Evolutionary conservation across 2,888 invertebrate species (phyloP), one percentile per base, ranked within the genome.

Genomic region (Lithophane socia): DNA sequence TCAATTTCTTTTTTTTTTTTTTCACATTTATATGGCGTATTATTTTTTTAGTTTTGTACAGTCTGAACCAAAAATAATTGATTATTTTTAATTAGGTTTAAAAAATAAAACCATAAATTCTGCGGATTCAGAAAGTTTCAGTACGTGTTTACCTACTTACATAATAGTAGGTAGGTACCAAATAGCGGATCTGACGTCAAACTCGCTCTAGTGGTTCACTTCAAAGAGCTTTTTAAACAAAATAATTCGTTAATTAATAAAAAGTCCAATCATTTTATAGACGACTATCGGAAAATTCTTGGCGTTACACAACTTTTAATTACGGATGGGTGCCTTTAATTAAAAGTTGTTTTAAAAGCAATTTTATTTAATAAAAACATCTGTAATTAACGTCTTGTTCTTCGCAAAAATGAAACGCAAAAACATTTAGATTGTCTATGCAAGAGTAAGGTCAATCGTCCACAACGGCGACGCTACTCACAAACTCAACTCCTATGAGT

Each of bases 221-320:
- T 63, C 61, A 77, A 66, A 82, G 12, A 71, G 44, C 66, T 82
- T 70, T 67, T 52, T 47, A 44, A 77, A 80, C 60, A 13, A 70
- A 80, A 76, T 81, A 61, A 61, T 80, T 67, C 18, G 58, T 58
- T 82, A 71, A 71, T 64, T 70, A 77, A 75, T 37, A 18, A 58
- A 52, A 79, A 80, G 52, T 77, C 61, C 61, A 71, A 77, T 71
- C 56, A 70, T 63, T 67, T 71, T 52, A 67, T 47, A 54, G 16
- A 47, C 21, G 47, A 12, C 56, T 24, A 71, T 71, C 37, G 52
- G 58, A 71, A 82, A 77, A 63, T 58, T 3, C 7, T 47, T n/a
- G 13, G 37, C n/a, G 29, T 67, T 77, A 71, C 77, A 67, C 37
- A 81, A 75, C 64, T 68, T 75, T 80, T 65, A 75, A 75, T 81